Base-by-base conservation (phyloP, 2,888 invertebrate species). In the Rhyacophila evoluta region DNA sequence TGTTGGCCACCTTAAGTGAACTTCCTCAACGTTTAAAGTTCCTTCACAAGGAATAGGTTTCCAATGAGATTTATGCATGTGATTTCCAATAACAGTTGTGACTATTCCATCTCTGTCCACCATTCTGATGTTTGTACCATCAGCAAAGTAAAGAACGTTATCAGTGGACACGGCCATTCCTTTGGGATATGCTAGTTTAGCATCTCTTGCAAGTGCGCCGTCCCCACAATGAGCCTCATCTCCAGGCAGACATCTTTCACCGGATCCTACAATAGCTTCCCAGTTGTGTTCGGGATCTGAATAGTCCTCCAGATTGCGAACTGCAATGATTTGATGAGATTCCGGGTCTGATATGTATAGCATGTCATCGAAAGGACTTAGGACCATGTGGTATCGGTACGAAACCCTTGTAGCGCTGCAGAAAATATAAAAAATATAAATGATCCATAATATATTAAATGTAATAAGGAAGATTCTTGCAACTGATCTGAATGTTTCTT, bases 141-240 rank as follows among this genome's bases (percentile, higher is more conserved):
- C 98, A 70, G 98, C 98, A 85, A 98, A 97, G 87, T 97, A 98
- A 0, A 98, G 87, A 0, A 97, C 94, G 82, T 97, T 98, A 84
- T 98, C 97, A 11, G 94, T 94, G 0, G 97, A 96, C 0, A 98
- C 96, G 0, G 98, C 97, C 11, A 98, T 96, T 84, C 98, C 98
- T 90, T 99, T 99, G 0, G 98, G 98, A 86, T 97, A 98, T 0
- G 97, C 96, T 5, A 99, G 91, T 86, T 97, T 97, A 0, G 99
- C 98, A 85, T 97, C 96, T 77, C 95, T 91, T 0, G 98, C 98
- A 69, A 95, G 87, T 0, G 97, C 97, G 1, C 97, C 98, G 85
- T 99, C 99, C 0, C 99, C 99, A 86, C 99, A 99, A 84, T 97
- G 96, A 0, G 97, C 96, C 85, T 97, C 96, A 85, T 97, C 97